phyloP scores from a whole-genome alignment of 2,113 vertebrate genomes.

The Sander vitreus region DNA sequence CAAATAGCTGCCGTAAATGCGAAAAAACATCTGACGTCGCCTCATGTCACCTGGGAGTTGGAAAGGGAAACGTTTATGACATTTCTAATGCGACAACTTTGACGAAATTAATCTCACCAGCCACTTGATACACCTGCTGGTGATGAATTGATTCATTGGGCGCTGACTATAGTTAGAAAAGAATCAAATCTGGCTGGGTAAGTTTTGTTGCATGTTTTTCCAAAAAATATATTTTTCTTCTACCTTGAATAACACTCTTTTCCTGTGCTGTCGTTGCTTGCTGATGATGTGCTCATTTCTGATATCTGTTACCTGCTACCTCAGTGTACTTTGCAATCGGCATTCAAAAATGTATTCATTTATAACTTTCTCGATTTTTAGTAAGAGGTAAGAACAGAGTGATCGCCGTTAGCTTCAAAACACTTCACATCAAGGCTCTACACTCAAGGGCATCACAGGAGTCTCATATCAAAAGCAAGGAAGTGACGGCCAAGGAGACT shows the following conservation, averaged over 20 bases:
- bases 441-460: constrained; percentile 64
- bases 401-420: constrained; percentile 28
- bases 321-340: background rate
- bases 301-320: background rate
- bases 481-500: constrained; percentile 67
- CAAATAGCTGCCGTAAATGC: background rate
- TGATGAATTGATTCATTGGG: too few species aligned
- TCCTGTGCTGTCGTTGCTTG: background rate
- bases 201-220: constrained; percentile 1
- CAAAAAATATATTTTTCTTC: background rate
- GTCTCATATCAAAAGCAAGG: constrained; percentile 59
- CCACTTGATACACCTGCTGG: too few species aligned
- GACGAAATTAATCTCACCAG: background rate
- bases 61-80: constrained; percentile 2
- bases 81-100: constrained; percentile 35
- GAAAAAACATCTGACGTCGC: too few species aligned
- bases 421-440: constrained; percentile 58
- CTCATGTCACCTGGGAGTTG: background rate
- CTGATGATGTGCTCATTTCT: background rate
- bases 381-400: background rate
- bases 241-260: background rate
- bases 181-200: constrained; percentile 13
- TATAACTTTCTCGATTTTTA: background rate
- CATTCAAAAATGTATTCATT: background rate
- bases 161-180: background rate